Base-by-base conservation (phyloP, 1,140 invertebrate species). In the Caenorhabditis inopinata region DNA sequence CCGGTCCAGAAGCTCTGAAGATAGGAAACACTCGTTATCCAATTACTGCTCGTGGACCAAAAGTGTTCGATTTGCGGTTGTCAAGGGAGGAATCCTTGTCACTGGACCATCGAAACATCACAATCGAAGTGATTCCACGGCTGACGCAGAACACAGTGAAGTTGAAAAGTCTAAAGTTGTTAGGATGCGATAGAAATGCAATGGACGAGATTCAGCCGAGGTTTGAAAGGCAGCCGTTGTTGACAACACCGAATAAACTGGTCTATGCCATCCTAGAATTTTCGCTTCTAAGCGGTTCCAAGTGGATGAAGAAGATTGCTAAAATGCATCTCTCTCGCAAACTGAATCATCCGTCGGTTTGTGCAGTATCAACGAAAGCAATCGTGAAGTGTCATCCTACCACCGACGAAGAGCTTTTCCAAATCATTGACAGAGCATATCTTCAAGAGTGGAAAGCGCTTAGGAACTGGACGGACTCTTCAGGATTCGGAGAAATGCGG, bases 131-230 rank as follows among this genome's bases (percentile, higher is more conserved):
- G 16, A 68, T 68, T 38, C 58, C 58, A 9, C 35, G 25, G 12
- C 0, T 32, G 14, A 68, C 3, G 6, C 58, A 68, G n/a, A 38
- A 38, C 12, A n/a, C n/a, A 29, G n/a, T 68, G 6, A 68, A 18
- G 38, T 2, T 68, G 16, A 38, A 42, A 68, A 29, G 23, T 68
- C 58, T 68, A 14, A 68, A 42, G 12, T 38, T 68, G 12, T 68
- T 29, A 11, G 58, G 58, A 68, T 68, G 58, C 38, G 58, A 68
- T 68, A 11, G 58, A 21, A 42, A 21, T 68, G 32, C 32, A 29
- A 68, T 68, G 58, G 58, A 68, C n/a, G 58, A 68, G n/a, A 21
- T 68, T 21, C 58, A 68, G 12, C 58, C 58, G 32, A 42, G 29
- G 23, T 68, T 18, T 21, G 58, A 68, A 9, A 18, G 58, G 23